Percentiles rank a stretch among this genome's conserved stretches.
Conservation (phyloP, 1,140 invertebrate genomes). For the Aphis gossypii region DNA sequence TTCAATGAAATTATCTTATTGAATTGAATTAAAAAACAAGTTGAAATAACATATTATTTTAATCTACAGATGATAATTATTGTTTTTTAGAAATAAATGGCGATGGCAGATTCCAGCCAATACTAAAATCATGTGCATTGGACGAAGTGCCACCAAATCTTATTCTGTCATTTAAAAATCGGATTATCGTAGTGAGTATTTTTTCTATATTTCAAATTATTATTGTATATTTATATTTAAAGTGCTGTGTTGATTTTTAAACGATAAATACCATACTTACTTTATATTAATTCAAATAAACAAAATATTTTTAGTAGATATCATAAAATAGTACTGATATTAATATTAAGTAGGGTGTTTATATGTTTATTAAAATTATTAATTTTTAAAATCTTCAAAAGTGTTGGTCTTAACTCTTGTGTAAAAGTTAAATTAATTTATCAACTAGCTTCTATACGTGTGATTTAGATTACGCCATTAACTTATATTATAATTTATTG, state of each 20-base stretch:
- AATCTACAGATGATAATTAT: not conserved
- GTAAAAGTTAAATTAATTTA: not conserved
- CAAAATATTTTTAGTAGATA: not conserved
- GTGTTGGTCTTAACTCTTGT: not conserved
- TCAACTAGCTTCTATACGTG: not conserved
- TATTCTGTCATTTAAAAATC: slow-evolving; percentile 62
- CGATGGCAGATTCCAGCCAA: slow-evolving; percentile 64
- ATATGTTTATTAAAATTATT: not conserved
- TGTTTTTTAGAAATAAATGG: slow-evolving; percentile 61
- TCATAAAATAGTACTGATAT: not conserved
- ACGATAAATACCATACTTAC: too few species aligned
- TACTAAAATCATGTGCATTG: slow-evolving; percentile 64
- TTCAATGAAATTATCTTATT: not conserved
- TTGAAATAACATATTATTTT: not conserved
- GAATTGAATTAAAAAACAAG: not conserved
- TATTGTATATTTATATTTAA: too few species aligned
- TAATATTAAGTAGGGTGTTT: too few species aligned
- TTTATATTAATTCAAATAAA: not conserved
- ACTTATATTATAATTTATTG: slow-evolving; percentile 12
- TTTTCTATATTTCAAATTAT: not conserved
- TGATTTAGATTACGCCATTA: not conserved
- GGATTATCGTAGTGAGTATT: slow-evolving; percentile 62
- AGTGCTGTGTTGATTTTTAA: too few species aligned
- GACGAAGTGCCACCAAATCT: slow-evolving; percentile 62
- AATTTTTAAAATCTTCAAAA: not conserved